Conservation (phyloP, 2,113 vertebrate genomes). For the Athene cunicularia region DNA sequence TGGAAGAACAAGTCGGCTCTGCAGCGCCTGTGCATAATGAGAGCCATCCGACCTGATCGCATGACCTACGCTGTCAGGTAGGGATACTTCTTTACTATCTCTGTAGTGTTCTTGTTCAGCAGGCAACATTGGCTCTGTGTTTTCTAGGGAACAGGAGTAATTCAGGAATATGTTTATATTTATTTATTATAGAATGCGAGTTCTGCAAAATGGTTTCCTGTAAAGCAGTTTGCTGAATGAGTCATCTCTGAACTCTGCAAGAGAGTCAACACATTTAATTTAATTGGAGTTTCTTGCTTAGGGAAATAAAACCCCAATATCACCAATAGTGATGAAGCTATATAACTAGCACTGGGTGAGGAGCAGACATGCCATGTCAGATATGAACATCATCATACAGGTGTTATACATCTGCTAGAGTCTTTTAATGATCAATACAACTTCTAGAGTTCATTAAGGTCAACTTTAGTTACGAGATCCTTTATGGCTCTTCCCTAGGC, state of each 20-base stretch:
- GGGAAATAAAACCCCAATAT: background rate
- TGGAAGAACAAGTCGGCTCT: conserved; percentile 92
- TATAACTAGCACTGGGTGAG: background rate
- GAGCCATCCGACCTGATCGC: conserved; percentile 85
- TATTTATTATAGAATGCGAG: background rate
- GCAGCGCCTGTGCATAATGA: conserved; percentile 90
- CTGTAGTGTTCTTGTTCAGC: background rate
- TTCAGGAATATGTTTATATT: background rate
- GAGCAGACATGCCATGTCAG: background rate
- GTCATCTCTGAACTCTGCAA: background rate
- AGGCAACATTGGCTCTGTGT: background rate
- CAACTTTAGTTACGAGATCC: background rate
- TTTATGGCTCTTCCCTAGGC: background rate
- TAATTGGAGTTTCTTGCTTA: background rate
- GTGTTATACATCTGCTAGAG: background rate
- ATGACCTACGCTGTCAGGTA: conserved; percentile 88
- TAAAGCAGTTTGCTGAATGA: background rate
- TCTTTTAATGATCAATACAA: background rate
- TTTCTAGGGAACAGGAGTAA: background rate
- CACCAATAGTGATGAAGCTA: background rate
- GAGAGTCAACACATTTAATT: background rate
- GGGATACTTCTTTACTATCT: fast-evolving
- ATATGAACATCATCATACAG: background rate
- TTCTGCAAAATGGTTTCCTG: background rate
- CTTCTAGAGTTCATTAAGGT: background rate